Conservation (phyloP, 1,140 invertebrate species). For the Pseudobourletiella spinata region DNA sequence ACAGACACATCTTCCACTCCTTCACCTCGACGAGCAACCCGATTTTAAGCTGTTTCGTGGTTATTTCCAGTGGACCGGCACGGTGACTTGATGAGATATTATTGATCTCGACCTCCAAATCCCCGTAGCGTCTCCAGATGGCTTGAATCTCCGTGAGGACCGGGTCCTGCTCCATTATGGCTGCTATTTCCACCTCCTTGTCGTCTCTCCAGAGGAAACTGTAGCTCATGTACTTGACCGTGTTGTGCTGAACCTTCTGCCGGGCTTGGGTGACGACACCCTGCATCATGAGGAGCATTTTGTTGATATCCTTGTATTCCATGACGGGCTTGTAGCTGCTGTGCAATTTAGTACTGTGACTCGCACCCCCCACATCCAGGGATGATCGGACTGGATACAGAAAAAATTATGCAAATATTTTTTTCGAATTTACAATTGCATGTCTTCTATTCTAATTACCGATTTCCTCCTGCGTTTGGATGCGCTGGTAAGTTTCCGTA, state of each 20-base stretch:
- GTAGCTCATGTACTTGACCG: constrained; percentile 49
- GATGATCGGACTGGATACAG: constrained; percentile 23
- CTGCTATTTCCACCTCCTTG: constrained; percentile 54
- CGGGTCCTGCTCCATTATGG: constrained; percentile 60
- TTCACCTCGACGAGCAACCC: constrained; percentile 58
- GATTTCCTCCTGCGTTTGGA: constrained; percentile 23
- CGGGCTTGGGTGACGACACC: constrained; percentile 21
- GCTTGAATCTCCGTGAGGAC: constrained; percentile 61
- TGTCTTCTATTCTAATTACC: no score
- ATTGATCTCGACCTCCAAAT: constrained; percentile 53
- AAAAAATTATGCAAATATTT: no score
- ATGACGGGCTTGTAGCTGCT: constrained; percentile 63
- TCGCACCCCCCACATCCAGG: constrained; percentile 27
- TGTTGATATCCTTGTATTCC: constrained; percentile 57
- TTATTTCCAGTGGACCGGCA: constrained; percentile 58
- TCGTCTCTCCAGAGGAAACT: constrained; percentile 61
- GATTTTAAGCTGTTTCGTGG: constrained; percentile 59
- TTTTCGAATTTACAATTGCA: no score
- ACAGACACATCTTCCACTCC: neutral
- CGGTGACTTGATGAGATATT: constrained; percentile 52
- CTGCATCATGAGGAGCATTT: constrained; percentile 35
- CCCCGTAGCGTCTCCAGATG: constrained; percentile 62
- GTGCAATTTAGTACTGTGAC: constrained; percentile 36
- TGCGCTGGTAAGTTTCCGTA: constrained; percentile 10
- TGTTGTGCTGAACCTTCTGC: constrained; percentile 8